Evolutionary conservation across 2,797 vertebrate species (phyloP).

Genomic region (Petrocephalus schoutedeni): DNA sequence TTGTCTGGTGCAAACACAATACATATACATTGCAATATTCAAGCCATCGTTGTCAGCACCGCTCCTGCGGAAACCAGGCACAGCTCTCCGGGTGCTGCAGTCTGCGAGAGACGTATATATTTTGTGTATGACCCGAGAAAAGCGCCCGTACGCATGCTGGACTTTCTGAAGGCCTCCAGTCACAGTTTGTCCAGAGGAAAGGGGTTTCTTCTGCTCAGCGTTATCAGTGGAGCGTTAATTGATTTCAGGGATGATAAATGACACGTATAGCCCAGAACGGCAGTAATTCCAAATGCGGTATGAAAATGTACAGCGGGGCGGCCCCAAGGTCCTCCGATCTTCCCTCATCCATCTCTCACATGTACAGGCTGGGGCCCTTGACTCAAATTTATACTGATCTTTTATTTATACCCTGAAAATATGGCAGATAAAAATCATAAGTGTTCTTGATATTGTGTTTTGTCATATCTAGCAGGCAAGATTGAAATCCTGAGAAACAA

Average conservation of each 20-base stretch:
- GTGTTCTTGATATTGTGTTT: conserved; percentile 99
- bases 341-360: conserved; percentile 66
- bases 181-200: conserved; percentile 41
- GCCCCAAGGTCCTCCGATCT: conserved; percentile 63
- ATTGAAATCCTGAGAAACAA: conserved; percentile 99
- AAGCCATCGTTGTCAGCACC: conserved; percentile 34
- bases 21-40: background rate
- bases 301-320: conserved; percentile 58
- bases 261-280: conserved; percentile 52
- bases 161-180: conserved; percentile 31
- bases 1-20: background rate
- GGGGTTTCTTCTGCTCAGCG: conserved; percentile 49
- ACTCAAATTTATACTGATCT: conserved; percentile 96
- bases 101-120: conserved; percentile 11
- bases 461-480: conserved; percentile 96
- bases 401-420: conserved; percentile 99
- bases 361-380: conserved; percentile 69
- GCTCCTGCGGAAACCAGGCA: conserved; percentile 25
- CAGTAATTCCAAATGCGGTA: conserved; percentile 62
- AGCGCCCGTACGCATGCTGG: conserved; percentile 28
- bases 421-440: conserved; percentile 99
- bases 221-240: conserved; percentile 64
- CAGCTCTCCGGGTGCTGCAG: conserved; percentile 29
- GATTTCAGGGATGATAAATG: conserved; percentile 69
- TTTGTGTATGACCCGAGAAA: conserved; percentile 13